A percentile compares a stretch with the other conserved stretches of the same genome.
Conservation (phyloP, 2,888 invertebrate genomes). For the Orchestes rusci region DNA sequence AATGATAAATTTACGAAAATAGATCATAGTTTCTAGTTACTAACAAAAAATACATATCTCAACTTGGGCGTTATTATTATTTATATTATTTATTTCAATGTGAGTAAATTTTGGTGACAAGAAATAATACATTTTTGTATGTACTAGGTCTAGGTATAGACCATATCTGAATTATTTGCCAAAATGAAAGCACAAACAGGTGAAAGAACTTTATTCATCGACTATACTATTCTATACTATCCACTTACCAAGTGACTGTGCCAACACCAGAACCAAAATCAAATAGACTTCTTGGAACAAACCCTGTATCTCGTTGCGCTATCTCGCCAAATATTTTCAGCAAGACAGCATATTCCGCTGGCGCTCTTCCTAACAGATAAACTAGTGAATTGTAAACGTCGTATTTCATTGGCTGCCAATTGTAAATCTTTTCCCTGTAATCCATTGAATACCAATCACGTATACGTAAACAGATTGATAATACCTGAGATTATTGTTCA, state of each 20-base stretch:
- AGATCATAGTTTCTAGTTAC: too few species aligned
- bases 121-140: too few species aligned
- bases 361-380: conserved; percentile 64
- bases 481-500: conserved; percentile 48
- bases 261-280: conserved; percentile 89
- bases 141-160: background rate
- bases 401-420: conserved; percentile 70
- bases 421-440: conserved; percentile 51
- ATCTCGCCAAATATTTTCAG: conserved; percentile 70
- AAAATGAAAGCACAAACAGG: too few species aligned
- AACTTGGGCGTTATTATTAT: too few species aligned
- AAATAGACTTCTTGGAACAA: conserved; percentile 69
- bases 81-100: too few species aligned
- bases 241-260: conserved; percentile 64
- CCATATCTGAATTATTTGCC: background rate
- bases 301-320: conserved; percentile 53
- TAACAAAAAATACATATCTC: too few species aligned
- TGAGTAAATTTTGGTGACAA: too few species aligned
- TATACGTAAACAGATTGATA: background rate
- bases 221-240: too few species aligned
- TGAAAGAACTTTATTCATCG: too few species aligned
- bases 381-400: conserved; percentile 56
- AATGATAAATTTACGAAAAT: too few species aligned
- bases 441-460: background rate
- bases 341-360: conserved; percentile 69